Conservation (phyloP, 2,888 invertebrate genomes). For the Pandemis heparana region DNA sequence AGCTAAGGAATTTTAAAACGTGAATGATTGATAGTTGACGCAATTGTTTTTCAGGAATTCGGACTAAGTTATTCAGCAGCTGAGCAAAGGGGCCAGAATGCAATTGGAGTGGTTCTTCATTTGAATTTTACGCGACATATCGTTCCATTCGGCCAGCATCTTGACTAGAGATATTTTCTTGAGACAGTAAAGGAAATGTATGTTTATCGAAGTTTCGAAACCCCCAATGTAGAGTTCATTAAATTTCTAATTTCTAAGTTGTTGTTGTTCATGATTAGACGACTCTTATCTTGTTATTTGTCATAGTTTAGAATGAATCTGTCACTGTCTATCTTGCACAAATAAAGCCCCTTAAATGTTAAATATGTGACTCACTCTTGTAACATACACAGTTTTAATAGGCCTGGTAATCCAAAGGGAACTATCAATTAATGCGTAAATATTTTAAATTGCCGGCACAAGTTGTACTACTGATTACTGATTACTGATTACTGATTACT, state of each 20-base stretch:
- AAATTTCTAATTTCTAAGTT: neutral
- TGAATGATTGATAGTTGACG: slow-evolving; percentile 60
- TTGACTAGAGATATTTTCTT: no score
- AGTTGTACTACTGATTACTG: no score
- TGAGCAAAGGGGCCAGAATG: slow-evolving; percentile 16
- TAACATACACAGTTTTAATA: neutral
- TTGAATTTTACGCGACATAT: neutral
- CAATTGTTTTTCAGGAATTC: slow-evolving; percentile 53
- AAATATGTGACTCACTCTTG: neutral
- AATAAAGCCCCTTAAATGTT: neutral
- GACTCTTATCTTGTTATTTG: neutral
- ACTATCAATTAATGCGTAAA: neutral
- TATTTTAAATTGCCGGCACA: neutral
- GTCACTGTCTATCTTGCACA: neutral
- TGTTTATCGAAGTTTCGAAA: neutral
- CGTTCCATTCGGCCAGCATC: neutral
- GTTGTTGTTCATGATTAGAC: neutral
- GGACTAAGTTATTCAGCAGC: slow-evolving; percentile 25
- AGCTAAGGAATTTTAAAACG: slow-evolving; percentile 46
- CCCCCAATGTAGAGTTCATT: neutral
- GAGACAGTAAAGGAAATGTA: neutral
- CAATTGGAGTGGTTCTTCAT: neutral
- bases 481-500: no score
- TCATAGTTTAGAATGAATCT: neutral
- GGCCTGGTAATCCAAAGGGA: neutral